Base-by-base conservation (phyloP, 1,140 invertebrate genomes). In the Drosophila willistoni region DNA sequence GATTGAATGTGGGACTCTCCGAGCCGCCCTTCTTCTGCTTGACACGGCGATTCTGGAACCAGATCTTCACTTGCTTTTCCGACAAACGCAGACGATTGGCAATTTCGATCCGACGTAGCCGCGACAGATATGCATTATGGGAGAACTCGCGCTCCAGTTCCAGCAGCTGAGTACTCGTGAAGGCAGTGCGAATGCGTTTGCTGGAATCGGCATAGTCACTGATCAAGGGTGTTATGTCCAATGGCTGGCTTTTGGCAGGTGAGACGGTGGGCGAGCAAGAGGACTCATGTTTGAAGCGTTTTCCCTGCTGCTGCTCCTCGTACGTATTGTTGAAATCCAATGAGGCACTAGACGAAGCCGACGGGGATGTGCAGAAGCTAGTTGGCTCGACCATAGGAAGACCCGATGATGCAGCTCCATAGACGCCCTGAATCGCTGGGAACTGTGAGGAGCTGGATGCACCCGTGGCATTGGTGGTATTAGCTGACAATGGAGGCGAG, bases 21-120 rank as follows among this genome's bases (percentile, higher is more conserved):
- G 91, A 90, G 78, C 96, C 96, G 79, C 96, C 96, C 85, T 98
- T 98, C 94, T 98, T 98, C 91, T 97, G 95, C 90, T 98, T 98
- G 3, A 98, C 98, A 3, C 97, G 93, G 12, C 96, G 94, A 90
- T 98, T 98, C 92, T 98, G 97, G 90, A 98, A 92, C 98, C 98
- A 98, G 64, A 98, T 98, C 92, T 98, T 98, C 44, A 98, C 97
- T 93, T 98, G 97, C 91, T 98, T 99, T 92, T 98, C 98, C 0
- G 97, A 97, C 1, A 99, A 92, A 22, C 96, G 94, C 60, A 98
- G 92, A 76, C 96, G 95, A 6, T 97, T 97, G 0, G 98, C 98
- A 60, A 98, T 98, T 91, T 98, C 97, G 73, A 99, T 98, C 68
- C 98, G 93, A 44, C 97, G 93, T 36, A 98, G 93, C 33, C 98